phyloP scores from a whole-genome alignment of 2,797 vertebrate genomes.

The Aulostomus chinensis region DNA sequence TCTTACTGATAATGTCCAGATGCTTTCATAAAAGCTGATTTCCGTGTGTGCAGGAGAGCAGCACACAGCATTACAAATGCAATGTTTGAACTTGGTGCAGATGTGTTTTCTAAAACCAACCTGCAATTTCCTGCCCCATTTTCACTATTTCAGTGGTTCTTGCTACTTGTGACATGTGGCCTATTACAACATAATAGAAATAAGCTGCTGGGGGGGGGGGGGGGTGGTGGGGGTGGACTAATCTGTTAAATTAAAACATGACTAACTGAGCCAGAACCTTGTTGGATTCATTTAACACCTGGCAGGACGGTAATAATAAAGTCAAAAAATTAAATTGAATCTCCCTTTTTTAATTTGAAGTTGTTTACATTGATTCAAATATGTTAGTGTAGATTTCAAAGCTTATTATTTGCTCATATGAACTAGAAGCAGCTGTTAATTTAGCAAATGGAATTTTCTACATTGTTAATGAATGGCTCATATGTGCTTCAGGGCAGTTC shows the following conservation, averaged over 20 bases:
- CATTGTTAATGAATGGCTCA: slow-evolving; percentile 16
- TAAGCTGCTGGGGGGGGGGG: slow-evolving; percentile 32
- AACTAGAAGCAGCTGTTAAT: slow-evolving; percentile 15
- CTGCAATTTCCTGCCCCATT: slow-evolving; percentile 83
- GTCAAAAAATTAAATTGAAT: slow-evolving; percentile 2
- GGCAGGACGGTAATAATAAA: slow-evolving; percentile 26
- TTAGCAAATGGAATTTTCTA: slow-evolving; percentile 1
- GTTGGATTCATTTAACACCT: slow-evolving; percentile 19
- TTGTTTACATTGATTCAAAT: slow-evolving; percentile 17
- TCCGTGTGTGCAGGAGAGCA: slow-evolving; percentile 9
- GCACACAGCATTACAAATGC: slow-evolving; percentile 9
- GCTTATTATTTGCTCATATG: slow-evolving; percentile 19
- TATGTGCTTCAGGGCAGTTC: neutral
- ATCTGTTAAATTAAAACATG: slow-evolving; percentile 28
- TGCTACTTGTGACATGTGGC: slow-evolving; percentile 75
- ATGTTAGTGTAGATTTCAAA: slow-evolving; percentile 5
- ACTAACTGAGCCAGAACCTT: slow-evolving; percentile 6
- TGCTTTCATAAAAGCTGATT: slow-evolving; percentile 7
- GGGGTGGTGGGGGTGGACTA: slow-evolving; percentile 39
- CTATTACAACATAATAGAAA: slow-evolving; percentile 73
- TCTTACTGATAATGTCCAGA: slow-evolving; percentile 4
- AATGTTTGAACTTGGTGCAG: slow-evolving; percentile 26
- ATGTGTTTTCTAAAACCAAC: slow-evolving; percentile 58
- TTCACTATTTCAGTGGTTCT: slow-evolving; percentile 76
- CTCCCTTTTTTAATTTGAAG: slow-evolving; percentile 16